Evolutionary conservation across 2,113 vertebrate genomes (phyloP).

Genomic region (Sylvietta virens): DNA sequence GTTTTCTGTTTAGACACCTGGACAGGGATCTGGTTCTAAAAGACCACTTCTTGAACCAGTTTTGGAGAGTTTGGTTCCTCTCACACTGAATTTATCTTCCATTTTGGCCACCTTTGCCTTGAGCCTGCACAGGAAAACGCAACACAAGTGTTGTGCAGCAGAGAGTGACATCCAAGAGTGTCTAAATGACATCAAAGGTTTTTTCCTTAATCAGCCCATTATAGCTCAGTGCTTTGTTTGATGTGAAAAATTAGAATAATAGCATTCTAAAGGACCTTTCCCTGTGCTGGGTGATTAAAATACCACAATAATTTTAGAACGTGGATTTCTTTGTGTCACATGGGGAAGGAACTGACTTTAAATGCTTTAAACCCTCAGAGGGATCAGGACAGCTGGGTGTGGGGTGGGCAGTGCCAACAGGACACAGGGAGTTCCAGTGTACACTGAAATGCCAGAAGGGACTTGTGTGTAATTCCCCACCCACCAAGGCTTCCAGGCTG

Average conservation of each 20-base stretch:
- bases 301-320: background rate
- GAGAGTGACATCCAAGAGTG: background rate
- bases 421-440: background rate
- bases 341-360: background rate
- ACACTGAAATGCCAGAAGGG: background rate
- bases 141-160: background rate
- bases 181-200: background rate
- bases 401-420: background rate
- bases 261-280: background rate
- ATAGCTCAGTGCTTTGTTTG: background rate
- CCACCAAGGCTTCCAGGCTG: background rate
- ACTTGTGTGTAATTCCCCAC: background rate
- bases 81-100: background rate
- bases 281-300: background rate
- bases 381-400: background rate
- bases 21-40: background rate
- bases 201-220: background rate
- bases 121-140: background rate
- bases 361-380: background rate
- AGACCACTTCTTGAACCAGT: accelerated
- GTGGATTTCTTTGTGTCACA: background rate
- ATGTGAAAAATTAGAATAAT: background rate
- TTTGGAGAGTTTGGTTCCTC: background rate
- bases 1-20: background rate
- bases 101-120: background rate